phyloP scores from a whole-genome alignment of 2,113 vertebrate species.

The Eulemur macaco region DNA sequence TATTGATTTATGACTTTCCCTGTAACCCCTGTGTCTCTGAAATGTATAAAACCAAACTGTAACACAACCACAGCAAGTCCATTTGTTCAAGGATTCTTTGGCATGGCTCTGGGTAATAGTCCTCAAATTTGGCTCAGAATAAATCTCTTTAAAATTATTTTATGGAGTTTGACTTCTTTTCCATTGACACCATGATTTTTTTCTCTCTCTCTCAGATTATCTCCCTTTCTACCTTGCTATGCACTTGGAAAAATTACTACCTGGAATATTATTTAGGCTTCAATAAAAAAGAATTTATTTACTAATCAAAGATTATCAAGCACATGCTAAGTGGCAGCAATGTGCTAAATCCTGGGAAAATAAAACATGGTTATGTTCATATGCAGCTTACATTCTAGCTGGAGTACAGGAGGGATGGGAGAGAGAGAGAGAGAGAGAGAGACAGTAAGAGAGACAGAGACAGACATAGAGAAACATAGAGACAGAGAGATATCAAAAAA shows the following conservation, averaged over 20 bases:
- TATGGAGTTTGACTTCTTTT: no score
- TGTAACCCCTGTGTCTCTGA: no score
- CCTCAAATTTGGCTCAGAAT: no score
- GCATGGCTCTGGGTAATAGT: no score
- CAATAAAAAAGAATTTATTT: background rate
- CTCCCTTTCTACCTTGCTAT: background rate
- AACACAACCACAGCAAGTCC: no score
- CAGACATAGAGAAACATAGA: no score
- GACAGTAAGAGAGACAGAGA: background rate
- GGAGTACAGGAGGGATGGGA: background rate
- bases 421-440: no score
- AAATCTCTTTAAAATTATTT: no score
- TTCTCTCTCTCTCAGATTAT: background rate
- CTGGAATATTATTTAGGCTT: slow-evolving; percentile 41
- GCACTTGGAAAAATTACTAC: background rate
- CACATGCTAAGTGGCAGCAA: background rate
- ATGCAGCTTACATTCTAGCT: background rate
- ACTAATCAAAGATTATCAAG: slow-evolving; percentile 3
- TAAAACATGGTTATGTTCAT: background rate
- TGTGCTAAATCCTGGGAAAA: background rate
- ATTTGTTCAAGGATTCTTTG: no score
- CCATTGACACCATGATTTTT: background rate
- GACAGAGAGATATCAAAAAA: background rate
- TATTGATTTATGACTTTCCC: no score
- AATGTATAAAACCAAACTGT: no score